A percentile compares a stretch with the other conserved stretches of the same genome.
Conservation (phyloP, 2,797 vertebrate species). For the Coccyzus lansbergi region DNA sequence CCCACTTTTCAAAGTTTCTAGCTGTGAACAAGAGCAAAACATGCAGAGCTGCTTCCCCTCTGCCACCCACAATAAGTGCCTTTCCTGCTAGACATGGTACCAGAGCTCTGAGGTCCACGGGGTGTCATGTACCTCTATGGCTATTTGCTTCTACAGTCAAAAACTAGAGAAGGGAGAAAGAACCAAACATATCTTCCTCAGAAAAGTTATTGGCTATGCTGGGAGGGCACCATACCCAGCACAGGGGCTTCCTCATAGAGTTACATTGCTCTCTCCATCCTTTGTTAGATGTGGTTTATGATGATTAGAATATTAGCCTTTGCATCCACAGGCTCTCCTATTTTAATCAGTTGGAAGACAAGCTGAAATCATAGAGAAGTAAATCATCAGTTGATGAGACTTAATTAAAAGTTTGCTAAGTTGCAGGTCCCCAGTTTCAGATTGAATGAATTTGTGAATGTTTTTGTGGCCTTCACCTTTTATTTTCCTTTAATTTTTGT, state of each 20-base stretch:
- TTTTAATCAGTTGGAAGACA: not conserved
- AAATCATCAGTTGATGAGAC: not conserved
- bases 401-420: not conserved
- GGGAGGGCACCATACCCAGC: not conserved
- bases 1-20: not conserved
- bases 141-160: not conserved
- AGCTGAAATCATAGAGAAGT: not conserved
- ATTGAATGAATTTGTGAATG: not conserved
- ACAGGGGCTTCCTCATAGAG: not conserved
- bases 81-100: not conserved
- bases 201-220: not conserved
- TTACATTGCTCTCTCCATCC: not conserved
- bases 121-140: not conserved
- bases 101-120: not conserved
- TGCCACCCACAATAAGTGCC: rapidly evolving
- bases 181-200: not conserved
- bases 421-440: not conserved
- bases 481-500: not conserved
- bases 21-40: not conserved
- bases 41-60: not conserved
- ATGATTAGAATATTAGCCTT: not conserved
- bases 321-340: not conserved
- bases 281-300: not conserved
- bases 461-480: not conserved
- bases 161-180: not conserved